Evolutionary conservation across 2,113 vertebrate species (phyloP), one percentile per base, ranked within the genome.

Genomic region (Paramisgurnus dabryanus): DNA sequence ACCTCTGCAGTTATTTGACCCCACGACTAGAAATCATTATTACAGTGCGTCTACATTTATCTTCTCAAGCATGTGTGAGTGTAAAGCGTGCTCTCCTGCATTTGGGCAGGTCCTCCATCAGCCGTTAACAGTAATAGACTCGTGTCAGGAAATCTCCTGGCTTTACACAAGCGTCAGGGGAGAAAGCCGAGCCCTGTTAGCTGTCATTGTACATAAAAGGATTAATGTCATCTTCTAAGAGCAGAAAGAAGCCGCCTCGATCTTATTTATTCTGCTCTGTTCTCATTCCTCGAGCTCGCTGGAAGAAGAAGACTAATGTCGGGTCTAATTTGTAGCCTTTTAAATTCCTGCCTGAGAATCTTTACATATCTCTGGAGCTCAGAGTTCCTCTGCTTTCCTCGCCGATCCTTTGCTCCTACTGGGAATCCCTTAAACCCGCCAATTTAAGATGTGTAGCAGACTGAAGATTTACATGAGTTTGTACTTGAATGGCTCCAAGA

Each of bases 321-420:
- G 92, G 94, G 95, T 96, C 96, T 99, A 98, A 99, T 99, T 99
- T 98, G 96, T 95, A 96, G 94, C 91, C 95, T 96, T 96, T 96
- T 95, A 97, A 98, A 98, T 96, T 98, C 96, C 95, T 97, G 95
- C 96, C 94, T 93, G 92, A 93, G 95, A 96, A 95, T 96, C 94
- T 97, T 98, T 98, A 96, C 96, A 96, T 98, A 98, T 99, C 96
- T 99, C 97, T 94, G 95, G 97, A 99, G 98, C 96, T 97, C 92
- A 78, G 88, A 90, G 93, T 93, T 96, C 86, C 91, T 95, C 65
- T 47, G 63, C 94, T 95, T 91, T 90, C 89, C 88, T 86, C 94
- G 91, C 92, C 92, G 88, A 93, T 94, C 91, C 91, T 87, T 67
- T 50, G 86, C 92, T 96, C 92, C 97, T 97, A 93, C 90, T 94